phyloP scores from a whole-genome alignment of 2,113 vertebrate genomes.

The Eulemur macaco region DNA sequence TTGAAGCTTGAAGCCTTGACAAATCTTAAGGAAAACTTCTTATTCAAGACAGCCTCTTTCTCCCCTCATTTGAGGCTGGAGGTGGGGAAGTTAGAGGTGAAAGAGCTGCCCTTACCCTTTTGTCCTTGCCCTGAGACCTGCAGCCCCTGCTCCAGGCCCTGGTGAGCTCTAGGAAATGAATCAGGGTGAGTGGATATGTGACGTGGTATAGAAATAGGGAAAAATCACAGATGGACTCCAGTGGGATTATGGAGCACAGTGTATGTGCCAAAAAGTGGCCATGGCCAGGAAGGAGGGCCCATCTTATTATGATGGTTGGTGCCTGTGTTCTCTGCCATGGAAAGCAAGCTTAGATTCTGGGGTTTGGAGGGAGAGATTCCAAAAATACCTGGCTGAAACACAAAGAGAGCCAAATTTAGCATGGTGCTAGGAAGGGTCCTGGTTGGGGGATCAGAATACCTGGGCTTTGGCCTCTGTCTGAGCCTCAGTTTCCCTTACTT shows the following conservation, averaged over 20 bases:
- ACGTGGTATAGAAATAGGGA: neutral
- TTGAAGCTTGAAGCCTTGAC: neutral
- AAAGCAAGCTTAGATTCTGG: neutral
- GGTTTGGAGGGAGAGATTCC: neutral
- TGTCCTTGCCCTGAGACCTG: neutral
- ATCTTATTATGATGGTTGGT: neutral
- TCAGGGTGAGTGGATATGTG: neutral
- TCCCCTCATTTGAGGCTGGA: neutral
- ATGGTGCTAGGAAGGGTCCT: neutral
- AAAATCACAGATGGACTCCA: neutral
- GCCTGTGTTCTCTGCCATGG: neutral
- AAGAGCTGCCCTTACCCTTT: neutral
- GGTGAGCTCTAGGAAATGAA: neutral
- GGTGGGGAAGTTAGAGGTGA: neutral
- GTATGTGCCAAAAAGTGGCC: neutral
- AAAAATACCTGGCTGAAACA: neutral
- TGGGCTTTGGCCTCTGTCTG: neutral
- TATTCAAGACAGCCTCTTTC: constrained; percentile 4
- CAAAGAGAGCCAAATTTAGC: neutral
- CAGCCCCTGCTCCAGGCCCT: neutral
- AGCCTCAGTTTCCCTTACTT: constrained; percentile 66
- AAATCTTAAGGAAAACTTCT: neutral
- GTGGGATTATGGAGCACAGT: neutral
- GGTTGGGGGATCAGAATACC: neutral
- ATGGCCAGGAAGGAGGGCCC: neutral